Evolutionary conservation across 2,888 invertebrate genomes (phyloP).

Genomic region (Alviniconcha strummeri): DNA sequence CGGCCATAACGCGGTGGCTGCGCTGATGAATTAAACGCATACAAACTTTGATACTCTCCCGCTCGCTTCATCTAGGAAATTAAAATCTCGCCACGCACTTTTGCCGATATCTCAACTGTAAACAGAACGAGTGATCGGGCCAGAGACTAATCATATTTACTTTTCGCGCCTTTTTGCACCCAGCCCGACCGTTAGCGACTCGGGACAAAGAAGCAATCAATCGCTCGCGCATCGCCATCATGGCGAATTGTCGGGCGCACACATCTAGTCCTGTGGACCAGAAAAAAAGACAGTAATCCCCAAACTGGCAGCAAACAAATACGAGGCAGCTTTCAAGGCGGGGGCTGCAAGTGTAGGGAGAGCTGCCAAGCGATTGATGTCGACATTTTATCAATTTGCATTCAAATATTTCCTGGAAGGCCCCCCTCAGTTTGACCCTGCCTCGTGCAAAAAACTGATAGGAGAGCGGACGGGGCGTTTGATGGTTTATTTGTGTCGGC

Average conservation of each 20-base stretch:
- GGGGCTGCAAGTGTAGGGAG: conserved; percentile 29
- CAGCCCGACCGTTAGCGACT: conserved; percentile 36
- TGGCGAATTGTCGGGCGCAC: conserved; percentile 40
- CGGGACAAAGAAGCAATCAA: conserved; percentile 50
- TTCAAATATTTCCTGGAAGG: conserved; percentile 39
- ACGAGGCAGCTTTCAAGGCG: conserved; percentile 39
- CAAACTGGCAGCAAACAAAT: conserved; percentile 41
- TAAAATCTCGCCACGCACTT: conserved; percentile 52
- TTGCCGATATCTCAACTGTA: conserved; percentile 47
- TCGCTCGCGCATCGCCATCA: conserved; percentile 47
- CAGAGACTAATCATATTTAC: conserved; percentile 54
- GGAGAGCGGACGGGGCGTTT: conserved; percentile 10
- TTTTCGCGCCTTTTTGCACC: conserved; percentile 48
- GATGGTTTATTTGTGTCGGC: conserved; percentile 35
- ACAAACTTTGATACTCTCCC: conserved; percentile 51
- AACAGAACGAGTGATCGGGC: conserved; percentile 52
- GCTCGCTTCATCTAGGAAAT: conserved; percentile 58
- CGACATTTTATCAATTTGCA: conserved; percentile 47
- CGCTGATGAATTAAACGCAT: conserved; percentile 54
- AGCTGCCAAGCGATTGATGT: conserved; percentile 38
- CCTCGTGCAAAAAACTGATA: conserved; percentile 32
- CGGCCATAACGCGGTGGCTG: conserved; percentile 45
- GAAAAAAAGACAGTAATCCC: conserved; percentile 41
- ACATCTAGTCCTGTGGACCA: conserved; percentile 37
- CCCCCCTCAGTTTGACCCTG: conserved; percentile 16